Evolutionary conservation across 2,797 vertebrate species (phyloP).

Genomic region (Neoniphon sammara): DNA sequence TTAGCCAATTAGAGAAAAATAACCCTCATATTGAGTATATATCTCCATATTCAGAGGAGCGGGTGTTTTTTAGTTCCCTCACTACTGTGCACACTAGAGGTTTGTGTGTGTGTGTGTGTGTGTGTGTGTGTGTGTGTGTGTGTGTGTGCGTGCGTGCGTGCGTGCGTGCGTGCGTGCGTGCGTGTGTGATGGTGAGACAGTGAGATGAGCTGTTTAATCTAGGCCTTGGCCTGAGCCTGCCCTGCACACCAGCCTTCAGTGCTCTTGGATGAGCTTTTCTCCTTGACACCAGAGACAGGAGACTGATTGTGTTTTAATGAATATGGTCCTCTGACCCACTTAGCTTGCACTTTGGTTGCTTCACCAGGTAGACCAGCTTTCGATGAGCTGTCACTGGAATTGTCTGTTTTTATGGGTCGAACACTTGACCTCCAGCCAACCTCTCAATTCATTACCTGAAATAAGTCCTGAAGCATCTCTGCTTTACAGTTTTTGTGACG

Average conservation of each 20-base stretch:
- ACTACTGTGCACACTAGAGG: neutral
- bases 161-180: no score
- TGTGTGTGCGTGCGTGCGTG: neutral
- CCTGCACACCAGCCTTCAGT: neutral
- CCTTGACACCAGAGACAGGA: conserved; percentile 12
- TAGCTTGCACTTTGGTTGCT: conserved; percentile 10
- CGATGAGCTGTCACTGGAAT: conserved; percentile 23
- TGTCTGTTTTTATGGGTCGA: conserved; percentile 1
- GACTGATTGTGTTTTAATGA: conserved; percentile 30
- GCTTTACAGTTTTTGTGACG: conserved; percentile 11
- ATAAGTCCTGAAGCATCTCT: neutral
- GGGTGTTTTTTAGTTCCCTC: no score
- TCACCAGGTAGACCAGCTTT: conserved; percentile 14
- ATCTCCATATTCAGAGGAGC: no score
- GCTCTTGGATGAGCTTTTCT: neutral
- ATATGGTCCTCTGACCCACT: neutral
- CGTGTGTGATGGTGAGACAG: no score
- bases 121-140: no score
- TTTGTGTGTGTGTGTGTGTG: neutral
- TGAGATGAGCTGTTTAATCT: neutral
- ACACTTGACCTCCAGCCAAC: neutral
- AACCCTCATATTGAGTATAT: no score
- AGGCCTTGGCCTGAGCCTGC: neutral
- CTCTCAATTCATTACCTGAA: conserved; percentile 1
- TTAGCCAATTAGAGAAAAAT: no score